Percentiles rank a stretch among this genome's conserved stretches.
phyloP scores from a whole-genome alignment of 1,140 invertebrate genomes.

The Diprion similis region DNA sequence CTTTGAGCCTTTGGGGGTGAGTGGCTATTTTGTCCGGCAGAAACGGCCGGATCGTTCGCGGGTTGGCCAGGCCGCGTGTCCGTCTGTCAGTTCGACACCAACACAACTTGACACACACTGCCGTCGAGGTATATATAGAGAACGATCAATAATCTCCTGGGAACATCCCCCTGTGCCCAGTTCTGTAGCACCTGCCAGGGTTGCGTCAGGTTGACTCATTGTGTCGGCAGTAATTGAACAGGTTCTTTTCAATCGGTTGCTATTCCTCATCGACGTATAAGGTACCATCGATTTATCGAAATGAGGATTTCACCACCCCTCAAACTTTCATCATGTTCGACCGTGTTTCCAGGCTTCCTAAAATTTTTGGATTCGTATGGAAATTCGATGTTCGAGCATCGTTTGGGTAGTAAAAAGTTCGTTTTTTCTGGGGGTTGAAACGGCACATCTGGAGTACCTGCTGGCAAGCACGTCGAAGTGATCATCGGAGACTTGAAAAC shows the following conservation, averaged over 20 bases:
- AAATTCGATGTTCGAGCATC: background rate
- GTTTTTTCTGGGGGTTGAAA: no score
- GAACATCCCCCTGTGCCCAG: conserved; percentile 50
- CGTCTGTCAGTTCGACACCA: conserved; percentile 21
- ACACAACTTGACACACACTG: conserved; percentile 8
- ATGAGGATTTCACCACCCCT: no score
- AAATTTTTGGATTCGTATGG: background rate
- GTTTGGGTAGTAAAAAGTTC: background rate
- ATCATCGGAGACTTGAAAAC: conserved; percentile 20
- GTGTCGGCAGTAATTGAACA: background rate
- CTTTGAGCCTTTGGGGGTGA: background rate
- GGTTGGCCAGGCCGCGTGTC: conserved; percentile 24
- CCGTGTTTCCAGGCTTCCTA: no score
- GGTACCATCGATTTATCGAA: no score
- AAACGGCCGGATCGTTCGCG: background rate
- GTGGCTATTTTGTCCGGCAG: conserved; percentile 3
- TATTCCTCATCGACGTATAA: no score
- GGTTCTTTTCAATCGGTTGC: background rate
- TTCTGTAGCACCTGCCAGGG: conserved; percentile 1
- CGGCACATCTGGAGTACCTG: background rate
- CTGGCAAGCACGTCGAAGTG: background rate
- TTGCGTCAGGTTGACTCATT: conserved; percentile 7
- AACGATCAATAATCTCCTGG: conserved; percentile 59
- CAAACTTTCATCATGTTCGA: no score
- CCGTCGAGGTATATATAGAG: conserved; percentile 44